Conservation (phyloP, 2,797 vertebrate genomes). For the Anguilla marmorata region DNA sequence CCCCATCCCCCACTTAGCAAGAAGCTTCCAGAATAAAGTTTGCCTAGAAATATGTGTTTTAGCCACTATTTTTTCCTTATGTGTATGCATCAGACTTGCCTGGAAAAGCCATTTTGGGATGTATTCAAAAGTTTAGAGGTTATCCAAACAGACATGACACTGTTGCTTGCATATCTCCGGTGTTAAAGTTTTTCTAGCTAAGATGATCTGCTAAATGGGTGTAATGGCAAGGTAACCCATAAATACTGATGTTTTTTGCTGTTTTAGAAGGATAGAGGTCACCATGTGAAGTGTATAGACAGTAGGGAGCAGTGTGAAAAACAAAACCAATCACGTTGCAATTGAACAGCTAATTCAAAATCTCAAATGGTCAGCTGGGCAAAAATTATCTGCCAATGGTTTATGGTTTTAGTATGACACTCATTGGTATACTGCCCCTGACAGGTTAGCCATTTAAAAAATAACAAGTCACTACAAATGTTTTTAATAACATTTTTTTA, state of each 20-base stretch:
- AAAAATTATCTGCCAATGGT: not conserved
- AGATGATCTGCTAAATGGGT: not conserved
- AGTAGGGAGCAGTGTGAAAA: not conserved
- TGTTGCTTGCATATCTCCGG: not conserved
- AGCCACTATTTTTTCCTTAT: not conserved
- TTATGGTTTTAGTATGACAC: not conserved
- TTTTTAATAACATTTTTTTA: slow-evolving; percentile 64
- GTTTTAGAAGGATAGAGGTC: not conserved
- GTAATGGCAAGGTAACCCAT: not conserved
- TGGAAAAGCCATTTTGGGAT: not conserved
- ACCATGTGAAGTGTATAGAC: not conserved
- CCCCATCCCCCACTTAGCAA: not conserved
- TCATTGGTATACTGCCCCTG: not conserved
- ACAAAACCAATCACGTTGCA: not conserved
- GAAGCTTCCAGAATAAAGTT: not conserved
- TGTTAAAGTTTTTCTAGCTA: not conserved
- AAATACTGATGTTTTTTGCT: not conserved
- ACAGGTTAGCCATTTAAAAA: slow-evolving; percentile 3
- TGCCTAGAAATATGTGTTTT: not conserved
- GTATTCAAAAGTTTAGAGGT: not conserved
- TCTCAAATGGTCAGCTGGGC: not conserved
- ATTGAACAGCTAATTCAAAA: not conserved
- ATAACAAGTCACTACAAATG: slow-evolving; percentile 32
- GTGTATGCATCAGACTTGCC: not conserved
- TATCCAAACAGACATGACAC: not conserved